Base-by-base conservation (phyloP, 1,140 invertebrate genomes). In the Lepidotrigona ventralis region DNA sequence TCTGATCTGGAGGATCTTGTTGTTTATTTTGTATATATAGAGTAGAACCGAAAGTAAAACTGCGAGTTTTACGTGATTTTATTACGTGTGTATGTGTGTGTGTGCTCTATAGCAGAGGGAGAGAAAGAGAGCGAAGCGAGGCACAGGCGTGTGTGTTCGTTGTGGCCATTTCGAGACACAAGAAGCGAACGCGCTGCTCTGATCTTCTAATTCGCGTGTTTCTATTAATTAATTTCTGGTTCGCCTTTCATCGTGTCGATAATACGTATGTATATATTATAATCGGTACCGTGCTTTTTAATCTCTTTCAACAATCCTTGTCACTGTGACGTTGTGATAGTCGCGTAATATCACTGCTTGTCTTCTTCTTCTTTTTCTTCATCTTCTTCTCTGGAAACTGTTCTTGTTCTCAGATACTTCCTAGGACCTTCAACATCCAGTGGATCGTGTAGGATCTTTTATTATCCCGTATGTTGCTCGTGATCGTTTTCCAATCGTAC, bases 71-170 rank as follows among this genome's bases (percentile, higher is more conserved):
- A 11, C 46, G 29, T 54, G 21, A 21, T 69, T 33, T 69, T 33
- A 26, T 54, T 29, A 39, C 39, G 19, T n/a, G 75, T n/a, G n/a
- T n/a, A n/a, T n/a, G n/a, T n/a, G n/a, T n/a, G n/a, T n/a, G n/a
- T 79, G 63, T 70, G 69, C 66, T 74, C 29, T 74, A 72, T 63
- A 70, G 58, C 54, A 83, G 53, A 90, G 74, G 73, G 83, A 83
- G 83, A 89, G 83, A 90, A 87, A 90, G 89, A 90, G 90, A 90
- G 87, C 89, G 87, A 90, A 90, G 86, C 88, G 86, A 91, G 88
- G 88, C 90, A 90, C 86, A 83, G 86, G 82, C 72, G 85, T 89
- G 81, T 81, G 86, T 86, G 87, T 89, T 89, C 87, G 88, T 89
- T 89, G 88, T 89, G 85, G 66, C 89, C 76, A 77, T 53, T n/a